These are phyloP conservation scores for Drosophila limbata DNA, from an alignment of 2,888 invertebrate species.

Conservation along the genomic window DNA sequence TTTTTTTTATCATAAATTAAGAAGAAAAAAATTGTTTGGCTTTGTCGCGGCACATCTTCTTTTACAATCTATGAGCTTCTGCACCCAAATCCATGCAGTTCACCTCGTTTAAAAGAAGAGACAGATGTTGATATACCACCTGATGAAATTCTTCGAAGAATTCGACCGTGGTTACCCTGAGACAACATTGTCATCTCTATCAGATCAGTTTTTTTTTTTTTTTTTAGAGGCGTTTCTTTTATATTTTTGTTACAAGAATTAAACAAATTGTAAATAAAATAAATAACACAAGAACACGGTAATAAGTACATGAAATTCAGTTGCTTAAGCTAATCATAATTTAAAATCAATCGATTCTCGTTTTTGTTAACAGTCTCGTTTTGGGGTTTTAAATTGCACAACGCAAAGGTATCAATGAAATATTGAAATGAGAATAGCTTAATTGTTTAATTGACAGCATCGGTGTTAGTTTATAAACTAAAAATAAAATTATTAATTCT, in stretches of 20 bases:
- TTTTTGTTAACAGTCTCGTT: conserved; percentile 66
- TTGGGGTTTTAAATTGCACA: conserved; percentile 26
- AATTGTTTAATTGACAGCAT: conserved; percentile 66
- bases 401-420: conserved; percentile 27
- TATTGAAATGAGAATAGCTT: conserved; percentile 14
- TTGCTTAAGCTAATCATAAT: conserved; percentile 27
- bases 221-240: conserved; percentile 46
- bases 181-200: no score
- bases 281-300: conserved; percentile 36
- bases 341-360: conserved; percentile 35
- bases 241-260: conserved; percentile 50
- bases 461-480: conserved; percentile 16
- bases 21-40: no score
- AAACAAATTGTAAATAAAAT: conserved; percentile 65
- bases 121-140: no score
- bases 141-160: no score
- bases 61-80: no score
- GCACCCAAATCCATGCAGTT: no score
- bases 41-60: no score
- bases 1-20: no score
- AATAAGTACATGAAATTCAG: conserved; percentile 61
- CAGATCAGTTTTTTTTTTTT: no score
- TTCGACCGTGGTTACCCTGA: no score
- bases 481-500: conserved; percentile 39
- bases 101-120: no score